phyloP scores from a whole-genome alignment of 2,113 vertebrate genomes.

The Lepus europaeus region DNA sequence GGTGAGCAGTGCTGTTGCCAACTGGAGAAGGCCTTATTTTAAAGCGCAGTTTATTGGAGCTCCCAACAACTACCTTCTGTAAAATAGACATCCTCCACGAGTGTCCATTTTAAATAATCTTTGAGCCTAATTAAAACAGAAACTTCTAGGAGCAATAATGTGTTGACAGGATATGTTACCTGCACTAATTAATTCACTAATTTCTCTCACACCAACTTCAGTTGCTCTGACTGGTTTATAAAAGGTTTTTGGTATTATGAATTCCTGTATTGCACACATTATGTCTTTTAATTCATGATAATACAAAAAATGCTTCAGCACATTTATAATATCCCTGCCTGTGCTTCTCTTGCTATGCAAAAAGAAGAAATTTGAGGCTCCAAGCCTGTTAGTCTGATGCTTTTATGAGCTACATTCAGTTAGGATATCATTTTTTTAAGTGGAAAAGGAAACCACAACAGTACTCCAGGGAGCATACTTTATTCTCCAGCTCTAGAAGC shows the following conservation, averaged over 20 bases:
- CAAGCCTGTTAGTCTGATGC: background rate
- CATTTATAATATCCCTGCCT: background rate
- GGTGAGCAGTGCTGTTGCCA: background rate
- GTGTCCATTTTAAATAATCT: slow-evolving; percentile 33
- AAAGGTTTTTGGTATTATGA: slow-evolving; percentile 36
- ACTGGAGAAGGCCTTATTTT: background rate
- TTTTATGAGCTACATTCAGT: slow-evolving; percentile 33
- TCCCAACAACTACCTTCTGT: background rate
- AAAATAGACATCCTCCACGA: background rate
- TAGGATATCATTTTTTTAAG: background rate
- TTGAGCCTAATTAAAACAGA: slow-evolving; percentile 42
- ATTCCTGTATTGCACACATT: background rate
- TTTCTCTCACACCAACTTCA: background rate
- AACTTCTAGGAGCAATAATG: background rate
- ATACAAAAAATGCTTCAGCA: slow-evolving; percentile 16
- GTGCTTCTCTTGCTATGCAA: background rate
- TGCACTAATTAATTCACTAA: background rate
- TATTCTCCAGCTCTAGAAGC: background rate
- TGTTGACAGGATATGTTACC: background rate
- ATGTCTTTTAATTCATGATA: background rate
- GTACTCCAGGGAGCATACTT: background rate
- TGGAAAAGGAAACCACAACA: slow-evolving; percentile 45
- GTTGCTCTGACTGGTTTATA: background rate
- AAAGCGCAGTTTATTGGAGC: background rate
- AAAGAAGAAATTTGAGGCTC: slow-evolving; percentile 28